Percentiles rank a stretch among this genome's conserved stretches.
Conservation (phyloP, 2,797 vertebrate species). For the Phataginus tetradactyla region DNA sequence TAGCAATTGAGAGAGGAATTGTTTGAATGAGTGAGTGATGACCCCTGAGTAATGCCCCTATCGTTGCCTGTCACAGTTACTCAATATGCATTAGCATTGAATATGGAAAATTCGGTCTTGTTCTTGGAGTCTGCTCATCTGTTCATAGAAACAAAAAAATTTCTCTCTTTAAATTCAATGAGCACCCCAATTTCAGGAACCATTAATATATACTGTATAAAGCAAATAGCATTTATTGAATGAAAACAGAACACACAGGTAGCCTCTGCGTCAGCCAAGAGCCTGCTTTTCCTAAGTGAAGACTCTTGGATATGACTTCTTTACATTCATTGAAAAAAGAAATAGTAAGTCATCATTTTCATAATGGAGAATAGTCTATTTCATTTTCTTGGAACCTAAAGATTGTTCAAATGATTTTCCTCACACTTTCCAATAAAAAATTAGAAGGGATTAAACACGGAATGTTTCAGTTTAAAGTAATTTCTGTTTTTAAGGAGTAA, state of each 20-base stretch:
- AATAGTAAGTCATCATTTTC: conserved; percentile 29
- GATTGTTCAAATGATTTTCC: conserved; percentile 4
- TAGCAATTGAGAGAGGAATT: not conserved
- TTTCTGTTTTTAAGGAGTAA: conserved; percentile 3
- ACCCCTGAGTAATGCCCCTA: not conserved
- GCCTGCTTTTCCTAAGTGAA: not conserved
- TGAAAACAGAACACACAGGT: not conserved
- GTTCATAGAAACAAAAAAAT: not conserved
- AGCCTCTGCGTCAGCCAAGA: not conserved
- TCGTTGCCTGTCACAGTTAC: not conserved
- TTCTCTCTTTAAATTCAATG: conserved; percentile 13
- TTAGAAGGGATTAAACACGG: not conserved
- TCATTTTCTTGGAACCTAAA: conserved; percentile 46
- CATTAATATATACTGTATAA: not conserved
- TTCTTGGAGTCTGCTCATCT: not conserved
- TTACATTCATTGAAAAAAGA: not conserved
- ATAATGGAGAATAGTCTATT: not conserved
- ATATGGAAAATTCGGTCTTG: not conserved
- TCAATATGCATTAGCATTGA: not conserved
- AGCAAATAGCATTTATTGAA: conserved; percentile 5
- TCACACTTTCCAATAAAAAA: not conserved
- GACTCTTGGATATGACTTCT: not conserved
- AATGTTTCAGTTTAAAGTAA: conserved; percentile 23
- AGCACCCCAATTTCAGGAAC: not conserved
- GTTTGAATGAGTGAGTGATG: not conserved